Evolutionary conservation across 2,113 vertebrate species (phyloP), one percentile per base, ranked within the genome.

Genomic region (Apodemus sylvaticus): DNA sequence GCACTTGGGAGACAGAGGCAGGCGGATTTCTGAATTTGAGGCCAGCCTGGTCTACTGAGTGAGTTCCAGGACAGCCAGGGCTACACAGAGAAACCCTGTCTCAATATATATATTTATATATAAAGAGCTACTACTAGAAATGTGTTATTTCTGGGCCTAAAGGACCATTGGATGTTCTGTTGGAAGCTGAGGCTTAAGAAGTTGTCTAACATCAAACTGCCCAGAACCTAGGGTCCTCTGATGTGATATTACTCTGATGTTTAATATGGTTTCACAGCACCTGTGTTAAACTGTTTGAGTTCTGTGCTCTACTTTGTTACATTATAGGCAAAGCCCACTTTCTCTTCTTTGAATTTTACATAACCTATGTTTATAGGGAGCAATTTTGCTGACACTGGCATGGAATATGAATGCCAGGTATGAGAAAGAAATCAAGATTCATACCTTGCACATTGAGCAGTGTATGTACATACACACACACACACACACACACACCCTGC

Each of bases 71-170:
- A 48, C 45, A 48, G 45, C 45, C 45, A 48, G 45, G 45, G 45
- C 45, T 48, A 48, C 7, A 48, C 45, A 48, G 45, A 48, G 45
- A 48, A 48, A 48, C 45, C 45, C 45, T 48, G 45, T 48, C 45
- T 48, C 45, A 48, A 48, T n/a, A n/a, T n/a, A 48, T 48, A 48
- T 48, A 48, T 48, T 5, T 48, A 48, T 48, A 48, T 48, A 48
- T 48, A 87, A 88, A 20, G 39, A 78, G 7, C 60, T 91, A 86
- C 53, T 68, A 81, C 7, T 34, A 73, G 13, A 24, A 90, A 86
- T 24, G n/a, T 29, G 64, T 89, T 93, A 85, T 88, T 81, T 96
- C 77, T 42, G 31, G 68, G 53, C 53, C 89, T 64, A 79, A 89
- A 89, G 48, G 13, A 31, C 11, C 12, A 42, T 19, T 5, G 58